These are phyloP conservation scores for Cyanistes caeruleus DNA, from an alignment of 2,113 vertebrate species.

Conservation along the genomic window DNA sequence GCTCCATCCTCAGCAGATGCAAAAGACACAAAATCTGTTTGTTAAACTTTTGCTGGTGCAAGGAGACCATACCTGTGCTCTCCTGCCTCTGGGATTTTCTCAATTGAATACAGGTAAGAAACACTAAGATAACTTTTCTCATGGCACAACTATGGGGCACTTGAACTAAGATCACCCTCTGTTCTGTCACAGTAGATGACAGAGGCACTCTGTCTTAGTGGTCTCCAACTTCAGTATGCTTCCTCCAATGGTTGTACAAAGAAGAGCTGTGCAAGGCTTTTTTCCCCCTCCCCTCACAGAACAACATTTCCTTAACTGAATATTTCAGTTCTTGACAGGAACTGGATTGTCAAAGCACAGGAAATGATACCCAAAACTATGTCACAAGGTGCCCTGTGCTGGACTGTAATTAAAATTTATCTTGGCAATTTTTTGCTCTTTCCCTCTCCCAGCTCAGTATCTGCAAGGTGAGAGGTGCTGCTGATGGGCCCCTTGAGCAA, in stretches of 20 bases:
- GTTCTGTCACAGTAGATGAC: background rate
- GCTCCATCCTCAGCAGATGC: background rate
- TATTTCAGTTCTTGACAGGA: background rate
- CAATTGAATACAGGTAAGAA: background rate
- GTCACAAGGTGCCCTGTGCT: background rate
- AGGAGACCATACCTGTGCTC: background rate
- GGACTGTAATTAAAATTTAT: background rate
- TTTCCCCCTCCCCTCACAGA: background rate
- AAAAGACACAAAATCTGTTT: background rate
- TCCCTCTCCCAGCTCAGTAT: background rate
- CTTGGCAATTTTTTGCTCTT: background rate
- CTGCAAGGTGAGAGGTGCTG: background rate
- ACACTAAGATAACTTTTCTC: background rate
- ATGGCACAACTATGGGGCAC: background rate
- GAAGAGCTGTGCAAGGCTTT: background rate
- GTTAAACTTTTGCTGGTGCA: background rate
- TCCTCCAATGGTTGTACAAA: background rate
- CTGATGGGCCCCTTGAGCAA: background rate
- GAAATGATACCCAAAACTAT: background rate
- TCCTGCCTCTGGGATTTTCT: background rate
- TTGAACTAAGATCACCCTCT: rapidly evolving
- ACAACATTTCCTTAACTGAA: rapidly evolving
- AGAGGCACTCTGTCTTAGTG: background rate
- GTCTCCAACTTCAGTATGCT: background rate
- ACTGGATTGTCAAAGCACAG: background rate